Evolutionary conservation across 30 jellyfish, hydroid and myxozoan genomes (phyloP).

Genomic region (Turritopsis rubra): DNA sequence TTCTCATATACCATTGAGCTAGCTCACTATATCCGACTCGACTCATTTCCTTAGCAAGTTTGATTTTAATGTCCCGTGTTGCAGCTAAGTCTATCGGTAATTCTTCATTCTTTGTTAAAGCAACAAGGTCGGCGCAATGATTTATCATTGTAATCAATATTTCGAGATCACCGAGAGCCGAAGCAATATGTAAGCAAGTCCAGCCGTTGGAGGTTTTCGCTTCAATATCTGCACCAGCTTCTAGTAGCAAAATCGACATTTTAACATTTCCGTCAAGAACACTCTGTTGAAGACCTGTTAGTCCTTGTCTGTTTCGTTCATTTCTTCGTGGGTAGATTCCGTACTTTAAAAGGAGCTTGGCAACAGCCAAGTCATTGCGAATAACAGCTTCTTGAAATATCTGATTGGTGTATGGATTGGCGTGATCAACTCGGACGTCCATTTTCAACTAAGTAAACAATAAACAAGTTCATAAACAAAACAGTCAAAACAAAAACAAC

Average conservation of each 20-base stretch:
- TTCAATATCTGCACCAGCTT: constrained; percentile 80
- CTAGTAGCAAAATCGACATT: constrained; percentile 55
- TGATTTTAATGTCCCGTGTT: constrained; percentile 56
- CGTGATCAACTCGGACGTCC: constrained; percentile 47
- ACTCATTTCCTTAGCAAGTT: constrained; percentile 65
- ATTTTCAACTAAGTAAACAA: neutral
- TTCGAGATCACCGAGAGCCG: constrained; percentile 80
- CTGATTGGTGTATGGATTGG: constrained; percentile 74
- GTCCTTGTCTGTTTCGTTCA: constrained; percentile 67
- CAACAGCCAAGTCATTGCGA: constrained; percentile 72
- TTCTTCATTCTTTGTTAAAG: constrained; percentile 77
- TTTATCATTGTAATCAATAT: constrained; percentile 42
- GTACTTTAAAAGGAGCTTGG: constrained; percentile 63
- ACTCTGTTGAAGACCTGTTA: constrained; percentile 80
- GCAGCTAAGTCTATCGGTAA: constrained; percentile 82
- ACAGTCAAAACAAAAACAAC: no score
- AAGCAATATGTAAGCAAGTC: constrained; percentile 86
- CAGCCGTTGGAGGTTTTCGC: constrained; percentile 91
- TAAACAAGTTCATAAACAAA: neutral
- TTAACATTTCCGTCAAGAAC: constrained; percentile 79
- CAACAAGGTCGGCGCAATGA: constrained; percentile 80
- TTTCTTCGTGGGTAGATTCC: constrained; percentile 66
- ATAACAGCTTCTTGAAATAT: constrained; percentile 89
- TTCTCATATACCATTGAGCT: constrained; percentile 84
- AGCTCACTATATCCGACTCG: constrained; percentile 74